Conservation (phyloP, 2,888 invertebrate genomes). For the Hermaeophaga mercurialis region DNA sequence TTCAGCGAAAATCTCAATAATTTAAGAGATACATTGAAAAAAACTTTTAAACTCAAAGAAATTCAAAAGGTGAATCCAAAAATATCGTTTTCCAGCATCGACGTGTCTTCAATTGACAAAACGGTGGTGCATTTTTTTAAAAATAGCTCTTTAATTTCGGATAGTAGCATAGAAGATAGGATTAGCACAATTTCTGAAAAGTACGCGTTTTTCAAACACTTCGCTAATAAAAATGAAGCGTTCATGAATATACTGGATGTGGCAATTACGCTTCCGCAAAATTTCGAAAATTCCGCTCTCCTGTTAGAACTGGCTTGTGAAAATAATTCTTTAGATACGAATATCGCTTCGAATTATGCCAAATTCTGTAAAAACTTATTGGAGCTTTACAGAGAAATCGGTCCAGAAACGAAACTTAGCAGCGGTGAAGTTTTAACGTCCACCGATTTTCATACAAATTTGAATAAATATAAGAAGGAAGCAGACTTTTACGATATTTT, state of each 20-base stretch:
- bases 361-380: conserved; percentile 47
- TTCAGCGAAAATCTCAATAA: conserved; percentile 70
- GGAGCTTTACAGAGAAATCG: conserved; percentile 43
- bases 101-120: conserved; percentile 66
- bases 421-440: conserved; percentile 45
- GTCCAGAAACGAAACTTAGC: conserved; percentile 37
- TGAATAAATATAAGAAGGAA: conserved; percentile 39
- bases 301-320: conserved; percentile 44
- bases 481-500: conserved; percentile 48
- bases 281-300: conserved; percentile 44
- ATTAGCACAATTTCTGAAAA: conserved; percentile 32
- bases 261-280: conserved; percentile 47
- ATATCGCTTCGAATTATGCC: conserved; percentile 40
- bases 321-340: conserved; percentile 37
- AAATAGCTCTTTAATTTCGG: conserved; percentile 47
- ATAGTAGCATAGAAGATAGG: conserved; percentile 44
- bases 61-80: conserved; percentile 50
- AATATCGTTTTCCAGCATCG: conserved; percentile 58
- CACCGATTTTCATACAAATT: conserved; percentile 43
- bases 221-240: conserved; percentile 50
- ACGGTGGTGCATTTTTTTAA: conserved; percentile 64
- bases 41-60: conserved; percentile 51
- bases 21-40: conserved; percentile 48
- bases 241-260: conserved; percentile 56
- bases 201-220: conserved; percentile 45